Evolutionary conservation across 2,888 invertebrate species (phyloP).

Genomic region (Blastobasis lacticolella): DNA sequence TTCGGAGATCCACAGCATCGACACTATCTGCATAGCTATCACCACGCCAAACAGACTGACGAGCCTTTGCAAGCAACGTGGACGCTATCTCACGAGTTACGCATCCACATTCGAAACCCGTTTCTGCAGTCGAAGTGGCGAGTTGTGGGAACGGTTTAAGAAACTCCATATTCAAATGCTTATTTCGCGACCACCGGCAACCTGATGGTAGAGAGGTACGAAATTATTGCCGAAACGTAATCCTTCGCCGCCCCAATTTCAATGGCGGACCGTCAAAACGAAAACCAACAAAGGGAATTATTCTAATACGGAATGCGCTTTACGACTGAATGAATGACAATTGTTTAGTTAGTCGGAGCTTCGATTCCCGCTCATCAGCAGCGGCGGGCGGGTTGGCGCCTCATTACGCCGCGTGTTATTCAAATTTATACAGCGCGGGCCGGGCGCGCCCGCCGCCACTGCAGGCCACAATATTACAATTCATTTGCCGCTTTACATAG

Average conservation of each 20-base stretch:
- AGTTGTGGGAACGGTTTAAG: too few relatives aligned
- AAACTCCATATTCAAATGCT: too few relatives aligned
- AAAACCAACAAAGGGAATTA: not conserved
- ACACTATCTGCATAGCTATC: not conserved
- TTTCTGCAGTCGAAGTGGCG: too few relatives aligned
- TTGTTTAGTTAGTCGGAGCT: slow-evolving; percentile 36
- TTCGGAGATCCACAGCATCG: not conserved
- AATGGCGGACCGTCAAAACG: too few relatives aligned
- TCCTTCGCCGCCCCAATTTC: too few relatives aligned
- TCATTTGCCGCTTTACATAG: slow-evolving; percentile 4
- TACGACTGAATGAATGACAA: slow-evolving; percentile 23
- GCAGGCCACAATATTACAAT: slow-evolving; percentile 14
- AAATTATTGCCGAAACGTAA: too few relatives aligned
- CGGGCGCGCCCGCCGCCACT: slow-evolving; percentile 17
- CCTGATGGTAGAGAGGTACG: too few relatives aligned
- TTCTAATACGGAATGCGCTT: slow-evolving; percentile 2
- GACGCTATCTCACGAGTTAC: too few relatives aligned
- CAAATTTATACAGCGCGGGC: slow-evolving; percentile 49
- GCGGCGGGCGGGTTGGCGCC: slow-evolving; percentile 23
- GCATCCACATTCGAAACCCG: too few relatives aligned
- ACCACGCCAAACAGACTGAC: too few relatives aligned
- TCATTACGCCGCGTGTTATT: slow-evolving; percentile 45
- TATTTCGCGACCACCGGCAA: too few relatives aligned
- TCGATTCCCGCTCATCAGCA: slow-evolving; percentile 42
- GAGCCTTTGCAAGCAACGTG: too few relatives aligned